A percentile compares a stretch with the other conserved stretches of the same genome.
Conservation (phyloP, 2,113 vertebrate genomes). For the Bolborhynchus lineola region DNA sequence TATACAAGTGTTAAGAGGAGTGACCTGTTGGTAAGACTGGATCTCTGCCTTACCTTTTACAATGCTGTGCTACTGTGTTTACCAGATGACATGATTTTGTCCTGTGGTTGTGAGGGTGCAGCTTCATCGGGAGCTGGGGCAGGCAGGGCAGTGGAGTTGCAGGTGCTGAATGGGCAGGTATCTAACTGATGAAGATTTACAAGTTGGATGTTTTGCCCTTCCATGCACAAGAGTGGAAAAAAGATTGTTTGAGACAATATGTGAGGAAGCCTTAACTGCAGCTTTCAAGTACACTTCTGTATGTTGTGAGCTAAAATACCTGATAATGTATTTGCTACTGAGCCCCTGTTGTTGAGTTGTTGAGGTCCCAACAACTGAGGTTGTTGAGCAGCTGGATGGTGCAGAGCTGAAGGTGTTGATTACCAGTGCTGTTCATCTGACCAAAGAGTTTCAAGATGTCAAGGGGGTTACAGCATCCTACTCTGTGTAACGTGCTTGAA, state of each 20-base stretch:
- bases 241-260: neutral
- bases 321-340: fast-evolving
- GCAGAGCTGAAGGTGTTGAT: neutral
- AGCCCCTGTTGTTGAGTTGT: neutral
- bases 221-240: neutral
- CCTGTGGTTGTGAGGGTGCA: neutral
- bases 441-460: neutral
- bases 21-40: neutral
- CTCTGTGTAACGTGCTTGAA: neutral
- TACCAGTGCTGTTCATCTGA: neutral
- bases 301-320: neutral
- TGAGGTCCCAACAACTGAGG: neutral
- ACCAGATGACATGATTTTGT: fast-evolving
- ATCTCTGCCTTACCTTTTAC: neutral
- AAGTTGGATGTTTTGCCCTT: neutral
- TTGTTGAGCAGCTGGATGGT: neutral
- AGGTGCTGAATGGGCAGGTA: neutral
- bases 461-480: neutral
- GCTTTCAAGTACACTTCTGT: neutral
- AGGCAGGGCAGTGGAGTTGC: neutral
- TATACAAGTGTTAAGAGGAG: neutral
- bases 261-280: neutral
- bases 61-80: fast-evolving
- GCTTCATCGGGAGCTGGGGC: neutral
- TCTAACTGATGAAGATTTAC: neutral